Evolutionary conservation across 2,113 vertebrate species (phyloP), one percentile per base, ranked within the genome.

Genomic region (Apteryx mantelli): DNA sequence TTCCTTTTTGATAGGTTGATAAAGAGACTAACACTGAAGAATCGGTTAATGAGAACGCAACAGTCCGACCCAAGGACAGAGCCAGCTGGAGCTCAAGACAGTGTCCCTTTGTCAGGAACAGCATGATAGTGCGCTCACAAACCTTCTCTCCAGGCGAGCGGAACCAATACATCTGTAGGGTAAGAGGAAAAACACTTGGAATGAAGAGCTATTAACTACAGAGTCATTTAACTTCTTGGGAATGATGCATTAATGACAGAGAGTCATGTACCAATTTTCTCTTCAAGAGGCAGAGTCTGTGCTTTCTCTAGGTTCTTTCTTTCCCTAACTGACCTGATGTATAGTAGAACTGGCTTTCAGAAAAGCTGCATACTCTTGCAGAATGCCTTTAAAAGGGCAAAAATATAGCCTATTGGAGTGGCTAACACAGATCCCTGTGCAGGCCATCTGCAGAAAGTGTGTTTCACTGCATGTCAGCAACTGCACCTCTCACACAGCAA

Each of bases 141-240:
- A 99, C 99, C 92, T 99, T 99, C 92, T 99, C 99, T 64, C 98
- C 98, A 6, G 98, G 99, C 36, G 98, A 98, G 95, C 98, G 98
- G 91, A 98, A 96, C 96, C 99, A 99, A 88, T 99, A 99, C 91
- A 97, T 99, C 97, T 99, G 99, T 95, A 98, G 98, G 98, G 98
- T 99, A 97, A 98, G 98, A 78, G 46, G 34, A 82, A 88, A 61
- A 61, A 40, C 30, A 25, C 79, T 92, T n/a, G 73, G 46, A 58
- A 30, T 15, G 65, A 88, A 77, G 66, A 79, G 63, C 87, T 83
- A 68, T 95, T 95, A 88, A 80, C 81, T 63, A 68, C 36, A 75
- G 76, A 93, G 74, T 84, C 94, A 89, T 89, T 92, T 48, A 91
- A 86, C 64, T 96, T 95, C 82, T 89, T 75, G 89, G 89, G 91